These are phyloP conservation scores for Heliconius hewitsoni DNA, from an alignment of 1,140 invertebrate genomes.

Conservation along the genomic window DNA sequence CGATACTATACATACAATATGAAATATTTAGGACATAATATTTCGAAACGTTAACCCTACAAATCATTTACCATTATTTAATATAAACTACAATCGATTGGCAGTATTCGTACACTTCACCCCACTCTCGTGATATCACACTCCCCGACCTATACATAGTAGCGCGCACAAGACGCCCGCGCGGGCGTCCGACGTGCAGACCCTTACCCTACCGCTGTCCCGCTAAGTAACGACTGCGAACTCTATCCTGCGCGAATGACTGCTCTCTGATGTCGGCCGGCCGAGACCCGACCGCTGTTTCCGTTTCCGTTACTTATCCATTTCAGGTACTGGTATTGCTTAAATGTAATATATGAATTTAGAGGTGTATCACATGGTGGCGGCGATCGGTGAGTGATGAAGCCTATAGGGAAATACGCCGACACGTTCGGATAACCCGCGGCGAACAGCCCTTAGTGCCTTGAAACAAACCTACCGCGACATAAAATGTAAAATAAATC, in stretches of 20 bases:
- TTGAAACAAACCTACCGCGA: conserved; percentile 6
- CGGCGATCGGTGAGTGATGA: conserved; percentile 23
- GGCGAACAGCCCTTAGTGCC: not conserved
- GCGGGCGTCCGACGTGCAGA: conserved; percentile 56
- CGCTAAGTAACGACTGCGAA: conserved; percentile 24
- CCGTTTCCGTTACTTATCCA: conserved; percentile 50
- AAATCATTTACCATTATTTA: conserved; percentile 73
- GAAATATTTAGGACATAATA: conserved; percentile 75
- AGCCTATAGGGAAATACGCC: conserved; percentile 14
- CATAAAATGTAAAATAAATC: conserved; percentile 6
- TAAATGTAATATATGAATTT: conserved; percentile 57
- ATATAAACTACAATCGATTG: conserved; percentile 78
- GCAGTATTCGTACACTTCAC: conserved; percentile 74
- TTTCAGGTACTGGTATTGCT: conserved; percentile 79
- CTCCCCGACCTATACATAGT: conserved; percentile 46
- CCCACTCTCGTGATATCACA: conserved; percentile 59
- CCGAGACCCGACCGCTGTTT: conserved; percentile 59
- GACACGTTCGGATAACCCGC: not conserved
- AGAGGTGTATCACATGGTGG: conserved; percentile 20
- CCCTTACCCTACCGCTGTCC: conserved; percentile 57
- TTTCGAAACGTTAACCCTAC: conserved; percentile 77
- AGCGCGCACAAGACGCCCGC: conserved; percentile 29
- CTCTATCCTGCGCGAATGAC: conserved; percentile 35
- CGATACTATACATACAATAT: conserved; percentile 77
- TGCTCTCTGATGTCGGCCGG: conserved; percentile 49